Evolutionary conservation across 2,797 vertebrate genomes (phyloP).

Genomic region (Enteromius trimaculatus): DNA sequence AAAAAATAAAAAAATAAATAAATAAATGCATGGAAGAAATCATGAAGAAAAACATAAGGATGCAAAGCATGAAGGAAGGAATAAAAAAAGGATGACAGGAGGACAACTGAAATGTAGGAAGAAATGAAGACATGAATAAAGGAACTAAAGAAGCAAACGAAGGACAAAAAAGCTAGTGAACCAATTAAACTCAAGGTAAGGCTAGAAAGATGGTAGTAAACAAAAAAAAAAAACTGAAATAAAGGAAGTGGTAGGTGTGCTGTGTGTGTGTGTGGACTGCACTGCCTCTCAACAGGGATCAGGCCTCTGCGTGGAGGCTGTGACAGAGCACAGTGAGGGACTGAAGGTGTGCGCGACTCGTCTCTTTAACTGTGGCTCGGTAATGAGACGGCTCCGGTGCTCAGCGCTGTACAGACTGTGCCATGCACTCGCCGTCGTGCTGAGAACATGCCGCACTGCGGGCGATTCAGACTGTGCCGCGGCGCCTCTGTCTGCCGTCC

Average conservation of each 20-base stretch:
- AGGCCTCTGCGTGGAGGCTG: not conserved
- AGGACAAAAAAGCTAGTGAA: not conserved
- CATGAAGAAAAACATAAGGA: not conserved
- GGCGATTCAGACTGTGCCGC: slow-evolving; percentile 10
- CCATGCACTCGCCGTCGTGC: not conserved
- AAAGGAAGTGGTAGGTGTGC: not conserved
- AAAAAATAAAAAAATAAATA: no score
- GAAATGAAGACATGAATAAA: not conserved
- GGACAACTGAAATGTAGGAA: not conserved
- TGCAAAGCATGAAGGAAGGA: not conserved
- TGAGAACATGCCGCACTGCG: slow-evolving; percentile 37
- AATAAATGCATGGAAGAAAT: not conserved
- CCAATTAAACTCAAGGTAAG: not conserved
- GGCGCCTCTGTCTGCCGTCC: not conserved
- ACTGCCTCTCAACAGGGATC: slow-evolving; percentile 6
- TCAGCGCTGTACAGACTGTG: not conserved
- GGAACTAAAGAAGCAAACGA: not conserved
- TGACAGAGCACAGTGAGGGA: slow-evolving; percentile 9
- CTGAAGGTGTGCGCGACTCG: not conserved
- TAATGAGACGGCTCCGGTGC: slow-evolving; percentile 33
- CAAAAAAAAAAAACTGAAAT: not conserved
- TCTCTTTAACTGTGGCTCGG: slow-evolving; percentile 32
- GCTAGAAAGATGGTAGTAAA: not conserved
- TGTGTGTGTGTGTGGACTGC: slow-evolving; percentile 18
- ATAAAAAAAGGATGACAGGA: not conserved